These are phyloP conservation scores for Patella pellucida DNA, from an alignment of 2,888 invertebrate genomes.

Conservation along the genomic window DNA sequence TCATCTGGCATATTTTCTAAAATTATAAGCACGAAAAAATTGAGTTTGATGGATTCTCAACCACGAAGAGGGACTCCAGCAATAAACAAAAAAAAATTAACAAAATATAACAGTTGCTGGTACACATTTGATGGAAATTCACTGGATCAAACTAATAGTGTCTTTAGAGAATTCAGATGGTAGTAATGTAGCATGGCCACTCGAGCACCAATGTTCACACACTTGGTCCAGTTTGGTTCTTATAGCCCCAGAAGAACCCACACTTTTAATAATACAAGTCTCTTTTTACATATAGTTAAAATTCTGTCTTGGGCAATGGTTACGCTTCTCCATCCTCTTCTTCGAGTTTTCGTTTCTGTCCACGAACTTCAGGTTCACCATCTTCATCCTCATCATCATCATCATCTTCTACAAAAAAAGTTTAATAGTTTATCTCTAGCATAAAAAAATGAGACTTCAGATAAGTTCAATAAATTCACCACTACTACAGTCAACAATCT, in stretches of 20 bases:
- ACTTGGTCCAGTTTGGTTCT: conserved; percentile 1
- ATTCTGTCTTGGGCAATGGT: background rate
- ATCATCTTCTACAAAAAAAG: background rate
- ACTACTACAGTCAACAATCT: too few species aligned
- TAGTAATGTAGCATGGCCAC: conserved; percentile 4
- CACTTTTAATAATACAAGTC: background rate
- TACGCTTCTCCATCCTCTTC: conserved; percentile 46
- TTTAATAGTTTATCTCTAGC: conserved; percentile 23
- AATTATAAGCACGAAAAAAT: conserved; percentile 1
- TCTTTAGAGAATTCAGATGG: too few species aligned
- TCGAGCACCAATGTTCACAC: background rate
- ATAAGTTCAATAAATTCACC: too few species aligned
- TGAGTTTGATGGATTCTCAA: background rate
- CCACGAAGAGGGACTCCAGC: background rate
- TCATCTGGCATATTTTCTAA: background rate
- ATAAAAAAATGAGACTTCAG: background rate
- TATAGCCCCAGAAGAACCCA: background rate
- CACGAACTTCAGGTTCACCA: conserved; percentile 28
- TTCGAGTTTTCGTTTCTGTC: conserved; percentile 53
- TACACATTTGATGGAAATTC: background rate
- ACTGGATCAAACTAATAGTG: background rate
- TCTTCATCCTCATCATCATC: conserved; percentile 38
- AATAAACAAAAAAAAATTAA: background rate
- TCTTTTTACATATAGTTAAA: background rate
- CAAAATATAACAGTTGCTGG: conserved; percentile 1